Percentiles rank a stretch among this genome's conserved stretches.
These are phyloP conservation scores for Phyllostomus hastatus DNA, from an alignment of 2,113 vertebrate genomes.

Conservation along the genomic window DNA sequence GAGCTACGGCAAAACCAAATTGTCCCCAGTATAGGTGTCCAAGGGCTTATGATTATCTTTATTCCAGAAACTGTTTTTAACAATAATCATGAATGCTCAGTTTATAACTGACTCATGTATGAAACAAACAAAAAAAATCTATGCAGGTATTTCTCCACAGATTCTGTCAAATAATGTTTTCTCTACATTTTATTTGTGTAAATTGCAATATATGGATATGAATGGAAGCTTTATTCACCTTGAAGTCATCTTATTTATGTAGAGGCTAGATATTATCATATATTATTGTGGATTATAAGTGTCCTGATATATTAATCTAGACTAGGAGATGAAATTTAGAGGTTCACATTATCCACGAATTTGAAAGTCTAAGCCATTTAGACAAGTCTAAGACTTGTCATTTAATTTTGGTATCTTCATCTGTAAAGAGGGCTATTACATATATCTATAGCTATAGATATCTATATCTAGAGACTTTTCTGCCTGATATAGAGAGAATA, in stretches of 20 bases:
- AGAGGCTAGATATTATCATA: neutral
- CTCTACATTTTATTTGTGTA: neutral
- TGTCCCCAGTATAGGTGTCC: neutral
- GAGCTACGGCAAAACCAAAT: neutral
- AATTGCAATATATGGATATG: neutral
- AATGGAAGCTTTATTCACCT: neutral
- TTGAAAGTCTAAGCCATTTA: neutral
- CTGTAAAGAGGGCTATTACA: neutral
- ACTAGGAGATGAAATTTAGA: neutral
- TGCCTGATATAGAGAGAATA: too few species aligned
- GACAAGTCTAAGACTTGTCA: neutral
- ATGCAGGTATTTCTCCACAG: neutral
- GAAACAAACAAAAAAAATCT: neutral
- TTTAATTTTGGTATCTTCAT: neutral
- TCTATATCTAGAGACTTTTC: too few species aligned
- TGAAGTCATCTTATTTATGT: neutral
- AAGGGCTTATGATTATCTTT: neutral
- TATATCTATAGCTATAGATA: too few species aligned
- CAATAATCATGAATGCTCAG: neutral
- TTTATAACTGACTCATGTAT: neutral
- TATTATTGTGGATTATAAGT: neutral
- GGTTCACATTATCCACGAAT: neutral
- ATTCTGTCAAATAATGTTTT: slow-evolving; percentile 1
- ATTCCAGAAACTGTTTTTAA: neutral
- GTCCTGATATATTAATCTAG: neutral